Evolutionary conservation across 2,113 vertebrate species (phyloP).

Genomic region (Dryoscopus gambensis): DNA sequence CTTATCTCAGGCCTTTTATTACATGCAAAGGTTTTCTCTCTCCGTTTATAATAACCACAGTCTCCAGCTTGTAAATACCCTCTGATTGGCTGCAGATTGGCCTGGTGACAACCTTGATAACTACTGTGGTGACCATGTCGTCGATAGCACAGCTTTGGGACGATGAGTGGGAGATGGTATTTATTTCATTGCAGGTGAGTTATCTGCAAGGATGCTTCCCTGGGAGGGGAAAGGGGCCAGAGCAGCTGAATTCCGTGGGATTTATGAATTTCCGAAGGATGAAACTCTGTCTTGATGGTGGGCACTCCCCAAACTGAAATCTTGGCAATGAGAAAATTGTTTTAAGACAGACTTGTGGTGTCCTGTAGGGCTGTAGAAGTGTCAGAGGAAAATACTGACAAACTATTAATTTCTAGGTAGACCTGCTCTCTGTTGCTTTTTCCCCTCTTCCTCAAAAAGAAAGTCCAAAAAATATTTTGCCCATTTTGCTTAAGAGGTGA

Average conservation of each 20-base stretch:
- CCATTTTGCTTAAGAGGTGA: background rate
- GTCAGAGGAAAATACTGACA: background rate
- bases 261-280: background rate
- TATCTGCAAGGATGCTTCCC: background rate
- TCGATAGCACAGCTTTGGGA: constrained; percentile 89
- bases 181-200: constrained; percentile 88
- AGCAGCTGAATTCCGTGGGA: background rate
- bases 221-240: background rate
- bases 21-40: rapidly evolving
- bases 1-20: background rate
- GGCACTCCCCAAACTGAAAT: background rate
- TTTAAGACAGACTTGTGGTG: background rate
- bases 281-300: background rate
- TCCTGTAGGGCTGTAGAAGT: background rate
- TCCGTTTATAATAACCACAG: background rate
- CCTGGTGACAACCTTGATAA: constrained; percentile 79
- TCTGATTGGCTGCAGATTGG: constrained; percentile 76
- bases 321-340: background rate
- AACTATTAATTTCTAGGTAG: background rate
- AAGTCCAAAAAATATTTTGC: background rate
- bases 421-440: background rate
- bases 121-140: constrained; percentile 84
- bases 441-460: background rate
- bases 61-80: background rate
- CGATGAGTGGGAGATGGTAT: constrained; percentile 88